These are phyloP conservation scores for Siderastrea siderea DNA, from an alignment of 92 coral and sea anemone species.

Conservation along the genomic window DNA sequence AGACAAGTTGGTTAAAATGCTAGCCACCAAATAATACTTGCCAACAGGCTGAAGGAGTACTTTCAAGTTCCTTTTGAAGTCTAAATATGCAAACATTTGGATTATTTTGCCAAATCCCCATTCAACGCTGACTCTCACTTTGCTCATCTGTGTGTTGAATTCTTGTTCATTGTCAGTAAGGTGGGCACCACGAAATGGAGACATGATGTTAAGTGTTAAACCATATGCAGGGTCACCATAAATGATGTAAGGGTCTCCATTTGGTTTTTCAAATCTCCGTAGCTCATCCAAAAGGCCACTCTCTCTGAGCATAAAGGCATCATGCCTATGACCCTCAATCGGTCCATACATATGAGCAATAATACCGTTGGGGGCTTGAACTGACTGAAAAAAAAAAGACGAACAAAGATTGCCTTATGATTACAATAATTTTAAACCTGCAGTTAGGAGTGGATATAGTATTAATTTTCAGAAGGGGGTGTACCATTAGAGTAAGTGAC, in stretches of 20 bases:
- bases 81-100: constrained; percentile 71
- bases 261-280: constrained; percentile 49
- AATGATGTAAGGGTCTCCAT: constrained; percentile 81
- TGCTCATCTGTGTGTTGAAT: constrained; percentile 78
- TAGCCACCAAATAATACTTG: constrained; percentile 72
- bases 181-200: constrained; percentile 71
- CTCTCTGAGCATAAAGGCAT: constrained; percentile 83
- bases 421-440: no score
- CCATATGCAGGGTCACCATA: constrained; percentile 88
- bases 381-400: constrained; percentile 68
- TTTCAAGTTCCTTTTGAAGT: constrained; percentile 75
- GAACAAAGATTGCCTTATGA: no score
- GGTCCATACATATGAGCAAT: constrained; percentile 80
- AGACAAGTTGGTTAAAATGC: constrained; percentile 60
- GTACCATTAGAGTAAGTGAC: no score
- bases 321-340: constrained; percentile 81
- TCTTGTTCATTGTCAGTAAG: constrained; percentile 62
- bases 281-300: constrained; percentile 74
- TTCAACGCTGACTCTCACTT: constrained; percentile 64
- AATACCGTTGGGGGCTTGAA: constrained; percentile 78
- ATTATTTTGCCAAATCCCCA: constrained; percentile 86
- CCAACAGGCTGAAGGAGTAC: constrained; percentile 80
- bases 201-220: constrained; percentile 67
- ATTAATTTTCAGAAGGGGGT: no score
- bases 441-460: no score